Base-by-base conservation (phyloP, 2,113 vertebrate species). In the Saimiri boliviensis region DNA sequence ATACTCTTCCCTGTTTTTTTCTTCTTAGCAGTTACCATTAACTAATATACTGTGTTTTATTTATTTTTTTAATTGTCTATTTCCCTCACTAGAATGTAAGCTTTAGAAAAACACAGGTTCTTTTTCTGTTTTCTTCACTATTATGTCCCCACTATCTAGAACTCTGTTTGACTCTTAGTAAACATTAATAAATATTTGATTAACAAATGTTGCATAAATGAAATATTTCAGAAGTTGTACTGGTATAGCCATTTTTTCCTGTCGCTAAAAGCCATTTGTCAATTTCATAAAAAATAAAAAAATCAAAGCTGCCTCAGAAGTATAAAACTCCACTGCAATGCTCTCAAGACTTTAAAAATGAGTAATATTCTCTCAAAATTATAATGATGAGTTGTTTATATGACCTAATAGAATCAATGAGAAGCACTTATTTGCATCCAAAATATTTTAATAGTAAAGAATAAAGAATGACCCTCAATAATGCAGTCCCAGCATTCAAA, bases 401-500 rank as follows among this genome's bases (percentile, higher is more conserved):
- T 30, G 3, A 63, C 35, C 1, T 82, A 56, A 95, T 1, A 92
- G 25, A 95, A 86, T 76, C 74, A 96, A 82, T 79, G 9, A 86
- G 30, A 96, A 92, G 20, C 47, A 93, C 88, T 87, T 85, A 85
- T 92, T 93, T 91, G 68, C 40, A 77, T 71, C 16, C 32, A 95
- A 96, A 97, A 92, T 95, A 91, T 81, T 98, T 97, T 98, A 97
- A 94, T 89, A 93, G 45, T 70, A 93, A 93, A 96, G 54, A 95
- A 96, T 66, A 77, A 93, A 93, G 25, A 95, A 81, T 92, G 88
- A 85, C 88, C 93, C 37, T 91, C 37, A 95, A 89, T 88, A 60
- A 85, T 63, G 2, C n/a, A 21, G 84, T 91, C 86, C 30, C 89
- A 91, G 54, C 3, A 85, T 35, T 88, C 77, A 97, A 88, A 80